Conservation (phyloP, 2,797 vertebrate species). For the Eurystomus glaucurus region DNA sequence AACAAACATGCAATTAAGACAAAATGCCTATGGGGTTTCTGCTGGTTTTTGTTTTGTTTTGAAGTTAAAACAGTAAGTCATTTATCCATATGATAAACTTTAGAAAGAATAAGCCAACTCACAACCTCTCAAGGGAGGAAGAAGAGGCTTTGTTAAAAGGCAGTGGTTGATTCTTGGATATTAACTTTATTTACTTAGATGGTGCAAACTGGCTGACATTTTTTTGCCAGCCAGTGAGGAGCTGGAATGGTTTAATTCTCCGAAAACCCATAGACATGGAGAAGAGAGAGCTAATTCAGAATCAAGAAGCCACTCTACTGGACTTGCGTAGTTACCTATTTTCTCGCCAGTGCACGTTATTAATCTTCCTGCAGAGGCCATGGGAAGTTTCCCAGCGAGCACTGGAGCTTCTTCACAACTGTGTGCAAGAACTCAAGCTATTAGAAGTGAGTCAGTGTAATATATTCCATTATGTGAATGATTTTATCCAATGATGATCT, state of each 20-base stretch:
- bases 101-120: not conserved
- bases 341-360: conserved; percentile 96
- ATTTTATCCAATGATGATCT: not conserved
- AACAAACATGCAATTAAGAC: not conserved
- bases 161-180: conserved; percentile 33
- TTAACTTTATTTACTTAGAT: conserved; percentile 85
- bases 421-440: conserved; percentile 94
- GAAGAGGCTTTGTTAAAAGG: not conserved
- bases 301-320: conserved; percentile 91
- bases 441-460: conserved; percentile 88
- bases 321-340: conserved; percentile 98
- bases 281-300: conserved; percentile 95
- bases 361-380: conserved; percentile 96
- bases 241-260: conserved; percentile 94
- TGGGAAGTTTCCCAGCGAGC: conserved; percentile 98
- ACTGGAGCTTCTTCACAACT: conserved; percentile 96
- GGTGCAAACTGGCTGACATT: conserved; percentile 97
- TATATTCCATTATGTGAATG: not conserved
- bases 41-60: not conserved
- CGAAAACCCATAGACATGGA: conserved; percentile 98
- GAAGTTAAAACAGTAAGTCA: not conserved
- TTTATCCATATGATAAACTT: not conserved
- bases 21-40: not conserved
- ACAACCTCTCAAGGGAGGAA: not conserved
- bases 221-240: conserved; percentile 95